Evolutionary conservation across 2,888 invertebrate species (phyloP).

Genomic region (Leptinotarsa rubiginosa): DNA sequence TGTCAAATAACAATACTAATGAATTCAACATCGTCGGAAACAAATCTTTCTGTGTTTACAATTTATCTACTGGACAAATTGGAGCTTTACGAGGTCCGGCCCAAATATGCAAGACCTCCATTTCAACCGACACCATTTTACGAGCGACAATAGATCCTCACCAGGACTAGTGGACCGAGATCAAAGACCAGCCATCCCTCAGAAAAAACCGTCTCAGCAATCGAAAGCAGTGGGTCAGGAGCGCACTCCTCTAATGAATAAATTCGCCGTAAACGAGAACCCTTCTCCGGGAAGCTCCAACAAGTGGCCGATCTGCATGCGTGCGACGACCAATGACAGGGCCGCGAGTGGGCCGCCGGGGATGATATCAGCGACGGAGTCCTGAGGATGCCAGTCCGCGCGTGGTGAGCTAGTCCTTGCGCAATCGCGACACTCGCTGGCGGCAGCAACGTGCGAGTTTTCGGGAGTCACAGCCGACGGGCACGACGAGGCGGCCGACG

Average conservation of each 20-base stretch:
- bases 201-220: conserved; percentile 12
- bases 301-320: conserved; percentile 60
- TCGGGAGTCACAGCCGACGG: conserved; percentile 64
- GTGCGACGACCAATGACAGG: conserved; percentile 60
- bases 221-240: conserved; percentile 45
- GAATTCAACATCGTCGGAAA: too few species aligned
- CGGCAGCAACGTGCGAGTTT: conserved; percentile 51
- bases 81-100: too few species aligned
- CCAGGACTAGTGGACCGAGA: background rate
- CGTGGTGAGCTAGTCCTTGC: conserved; percentile 60
- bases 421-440: conserved; percentile 58
- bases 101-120: too few species aligned
- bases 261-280: conserved; percentile 43
- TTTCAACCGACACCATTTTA: too few species aligned
- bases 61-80: too few species aligned
- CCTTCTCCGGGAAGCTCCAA: conserved; percentile 48
- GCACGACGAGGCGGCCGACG: conserved; percentile 65
- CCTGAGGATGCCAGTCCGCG: conserved; percentile 59
- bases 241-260: conserved; percentile 46
- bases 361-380: conserved; percentile 59
- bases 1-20: too few species aligned
- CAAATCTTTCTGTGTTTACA: too few species aligned
- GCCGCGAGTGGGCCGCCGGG: conserved; percentile 59
- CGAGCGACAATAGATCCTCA: too few species aligned
- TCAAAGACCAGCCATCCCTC: conserved; percentile 7